Evolutionary conservation across 2,797 vertebrate species (phyloP).

Genomic region (Lerista edwardsae): DNA sequence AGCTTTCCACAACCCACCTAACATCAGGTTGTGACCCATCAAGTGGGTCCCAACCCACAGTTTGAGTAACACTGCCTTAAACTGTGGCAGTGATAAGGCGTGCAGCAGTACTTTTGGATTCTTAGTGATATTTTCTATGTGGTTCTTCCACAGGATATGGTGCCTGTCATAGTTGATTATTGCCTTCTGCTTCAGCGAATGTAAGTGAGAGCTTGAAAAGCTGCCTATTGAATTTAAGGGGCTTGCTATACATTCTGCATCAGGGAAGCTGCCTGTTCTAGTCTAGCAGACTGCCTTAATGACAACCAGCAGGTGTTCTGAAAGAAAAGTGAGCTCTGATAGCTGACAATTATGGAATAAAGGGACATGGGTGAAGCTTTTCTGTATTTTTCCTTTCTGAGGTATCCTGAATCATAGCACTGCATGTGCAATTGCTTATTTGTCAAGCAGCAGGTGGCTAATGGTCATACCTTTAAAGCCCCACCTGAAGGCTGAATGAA

Average conservation of each 20-base stretch:
- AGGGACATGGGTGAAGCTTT: neutral
- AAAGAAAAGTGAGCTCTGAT: neutral
- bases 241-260: neutral
- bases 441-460: neutral
- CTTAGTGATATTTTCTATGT: conserved; percentile 36
- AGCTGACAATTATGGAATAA: conserved; percentile 2
- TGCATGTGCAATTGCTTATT: neutral
- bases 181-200: conserved; percentile 89
- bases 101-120: neutral
- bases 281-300: neutral
- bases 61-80: neutral
- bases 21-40: no score
- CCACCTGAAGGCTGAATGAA: neutral
- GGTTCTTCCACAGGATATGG: conserved; percentile 81
- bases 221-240: neutral
- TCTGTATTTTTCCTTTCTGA: neutral
- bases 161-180: conserved; percentile 93
- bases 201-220: conserved; percentile 81
- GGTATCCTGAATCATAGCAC: neutral
- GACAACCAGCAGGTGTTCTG: fast-evolving
- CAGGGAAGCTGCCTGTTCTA: neutral
- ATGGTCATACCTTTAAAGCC: neutral
- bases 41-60: no score
- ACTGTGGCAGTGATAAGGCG: neutral
- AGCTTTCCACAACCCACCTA: no score